Conservation (phyloP, 2,888 invertebrate genomes). For the Stramonita haemastoma region DNA sequence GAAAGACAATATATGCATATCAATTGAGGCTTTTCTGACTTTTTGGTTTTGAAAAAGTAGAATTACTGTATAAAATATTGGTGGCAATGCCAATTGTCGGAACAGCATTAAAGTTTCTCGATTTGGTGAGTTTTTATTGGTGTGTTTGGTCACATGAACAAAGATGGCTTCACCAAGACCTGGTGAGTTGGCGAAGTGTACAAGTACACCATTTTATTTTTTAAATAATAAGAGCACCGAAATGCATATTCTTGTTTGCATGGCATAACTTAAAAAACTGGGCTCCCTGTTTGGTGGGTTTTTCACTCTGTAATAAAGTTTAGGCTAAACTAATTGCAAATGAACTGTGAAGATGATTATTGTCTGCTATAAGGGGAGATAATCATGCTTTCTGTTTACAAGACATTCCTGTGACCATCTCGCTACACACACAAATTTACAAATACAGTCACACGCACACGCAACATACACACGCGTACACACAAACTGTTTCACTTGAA, state of each 20-base stretch:
- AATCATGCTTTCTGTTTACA: neutral
- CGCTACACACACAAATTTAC: too few species aligned
- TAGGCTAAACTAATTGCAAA: neutral
- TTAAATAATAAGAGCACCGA: neutral
- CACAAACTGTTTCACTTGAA: too few species aligned
- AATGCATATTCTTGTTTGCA: neutral
- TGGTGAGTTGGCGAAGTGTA: constrained; percentile 62
- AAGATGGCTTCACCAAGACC: constrained; percentile 71
- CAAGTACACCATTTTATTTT: neutral
- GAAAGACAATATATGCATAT: neutral
- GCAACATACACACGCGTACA: too few species aligned
- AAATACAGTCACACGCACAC: too few species aligned
- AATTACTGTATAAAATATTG: neutral
- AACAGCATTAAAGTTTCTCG: constrained; percentile 34
- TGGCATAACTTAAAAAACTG: neutral
- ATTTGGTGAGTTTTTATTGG: constrained; percentile 53
- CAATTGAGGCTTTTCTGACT: neutral
- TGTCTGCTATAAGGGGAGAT: constrained; percentile 23
- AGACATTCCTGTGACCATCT: too few species aligned
- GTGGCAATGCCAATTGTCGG: neutral
- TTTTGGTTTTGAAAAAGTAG: neutral
- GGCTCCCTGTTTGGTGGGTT: neutral
- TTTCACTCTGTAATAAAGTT: neutral
- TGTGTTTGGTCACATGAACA: constrained; percentile 56
- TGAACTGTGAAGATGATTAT: constrained; percentile 13